Conservation (phyloP, 2,797 vertebrate species). For the Bufotes viridis region DNA sequence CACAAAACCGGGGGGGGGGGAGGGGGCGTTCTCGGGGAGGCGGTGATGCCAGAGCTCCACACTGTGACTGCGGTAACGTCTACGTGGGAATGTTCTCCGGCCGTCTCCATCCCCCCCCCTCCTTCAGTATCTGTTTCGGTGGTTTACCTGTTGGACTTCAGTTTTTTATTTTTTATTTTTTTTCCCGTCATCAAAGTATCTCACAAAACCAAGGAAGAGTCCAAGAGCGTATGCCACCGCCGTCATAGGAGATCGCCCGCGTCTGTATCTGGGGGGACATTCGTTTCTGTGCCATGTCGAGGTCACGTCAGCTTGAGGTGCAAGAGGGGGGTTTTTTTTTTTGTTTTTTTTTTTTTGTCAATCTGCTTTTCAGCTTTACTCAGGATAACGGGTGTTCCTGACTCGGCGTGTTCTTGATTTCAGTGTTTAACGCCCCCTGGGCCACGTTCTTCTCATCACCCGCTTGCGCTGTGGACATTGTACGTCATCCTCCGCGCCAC, state of each 20-base stretch:
- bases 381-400: constrained; percentile 21
- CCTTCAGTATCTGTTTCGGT: constrained; percentile 65
- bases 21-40: constrained; percentile 53
- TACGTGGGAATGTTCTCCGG: constrained; percentile 73
- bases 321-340: constrained; percentile 3
- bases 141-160: constrained; percentile 64
- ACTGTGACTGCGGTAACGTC: constrained; percentile 69
- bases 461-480: constrained; percentile 6
- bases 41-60: constrained; percentile 23
- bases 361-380: constrained; percentile 13
- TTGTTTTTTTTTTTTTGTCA: not conserved
- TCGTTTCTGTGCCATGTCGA: constrained; percentile 35
- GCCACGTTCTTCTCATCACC: not conserved
- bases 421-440: constrained; percentile 3
- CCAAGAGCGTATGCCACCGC: constrained; percentile 16
- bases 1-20: constrained; percentile 33
- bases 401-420: not conserved
- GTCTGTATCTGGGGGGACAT: not conserved
- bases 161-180: constrained; percentile 33
- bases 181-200: constrained; percentile 59
- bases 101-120: constrained; percentile 74
- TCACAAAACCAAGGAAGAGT: constrained; percentile 56
- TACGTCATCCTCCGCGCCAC: not conserved
- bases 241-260: not conserved
- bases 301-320: constrained; percentile 24